Percentiles rank a stretch among this genome's conserved stretches.
These are phyloP conservation scores for Leucoraja ocellata DNA, from an alignment of 2,797 vertebrate genomes.

Conservation along the genomic window DNA sequence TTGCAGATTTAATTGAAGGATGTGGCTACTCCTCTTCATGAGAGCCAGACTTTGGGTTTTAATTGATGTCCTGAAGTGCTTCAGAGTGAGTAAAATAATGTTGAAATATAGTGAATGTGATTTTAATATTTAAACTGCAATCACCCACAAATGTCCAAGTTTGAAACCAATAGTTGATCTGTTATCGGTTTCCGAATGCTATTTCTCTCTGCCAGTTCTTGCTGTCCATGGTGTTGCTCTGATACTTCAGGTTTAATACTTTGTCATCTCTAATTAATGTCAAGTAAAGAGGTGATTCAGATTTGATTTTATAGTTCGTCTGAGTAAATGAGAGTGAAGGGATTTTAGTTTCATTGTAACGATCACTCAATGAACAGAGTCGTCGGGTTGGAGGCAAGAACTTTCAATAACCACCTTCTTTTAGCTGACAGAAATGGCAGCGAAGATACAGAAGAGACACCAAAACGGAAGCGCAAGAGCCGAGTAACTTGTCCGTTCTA, in stretches of 20 bases:
- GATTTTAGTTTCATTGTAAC: neutral
- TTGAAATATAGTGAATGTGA: neutral
- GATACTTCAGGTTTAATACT: neutral
- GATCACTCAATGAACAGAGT: neutral
- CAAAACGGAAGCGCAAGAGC: slow-evolving; percentile 57
- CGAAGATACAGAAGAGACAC: slow-evolving; percentile 52
- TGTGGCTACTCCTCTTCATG: neutral
- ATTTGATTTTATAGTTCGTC: neutral
- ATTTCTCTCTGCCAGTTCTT: neutral
- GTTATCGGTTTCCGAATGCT: neutral
- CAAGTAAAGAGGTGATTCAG: neutral
- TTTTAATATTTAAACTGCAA: neutral
- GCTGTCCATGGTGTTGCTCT: neutral
- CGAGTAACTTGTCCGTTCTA: slow-evolving; percentile 67
- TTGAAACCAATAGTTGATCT: neutral
- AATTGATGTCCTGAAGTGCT: neutral
- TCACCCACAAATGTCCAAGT: too few species aligned
- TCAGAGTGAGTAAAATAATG: neutral
- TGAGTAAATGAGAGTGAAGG: neutral
- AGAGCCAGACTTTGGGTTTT: neutral
- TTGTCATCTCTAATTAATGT: neutral
- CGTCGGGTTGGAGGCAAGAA: neutral
- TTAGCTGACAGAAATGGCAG: slow-evolving; percentile 48
- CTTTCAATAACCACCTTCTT: neutral
- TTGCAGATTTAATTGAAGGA: neutral